Conservation (phyloP, 2,888 invertebrate species). For the Meteorus colon region DNA sequence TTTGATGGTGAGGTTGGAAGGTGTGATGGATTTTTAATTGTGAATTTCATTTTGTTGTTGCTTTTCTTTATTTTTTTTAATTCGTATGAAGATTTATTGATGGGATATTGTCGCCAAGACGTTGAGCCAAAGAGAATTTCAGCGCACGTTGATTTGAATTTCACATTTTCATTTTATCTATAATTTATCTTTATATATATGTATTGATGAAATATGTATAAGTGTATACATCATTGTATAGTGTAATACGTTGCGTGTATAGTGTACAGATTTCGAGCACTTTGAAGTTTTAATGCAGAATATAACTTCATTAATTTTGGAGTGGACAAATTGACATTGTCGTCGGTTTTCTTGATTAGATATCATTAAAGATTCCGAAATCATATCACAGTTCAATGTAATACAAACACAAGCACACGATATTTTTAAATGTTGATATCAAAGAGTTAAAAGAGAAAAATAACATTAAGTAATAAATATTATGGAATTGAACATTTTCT, state of each 20-base stretch:
- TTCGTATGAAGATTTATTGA: neutral
- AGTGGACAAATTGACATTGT: neutral
- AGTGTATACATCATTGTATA: constrained; percentile 1
- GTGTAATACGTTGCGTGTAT: constrained; percentile 23
- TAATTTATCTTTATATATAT: neutral
- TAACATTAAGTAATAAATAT: neutral
- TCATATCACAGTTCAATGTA: neutral
- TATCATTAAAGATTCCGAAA: neutral
- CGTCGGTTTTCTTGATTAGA: neutral
- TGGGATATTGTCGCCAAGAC: constrained; percentile 1
- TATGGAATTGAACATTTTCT: neutral
- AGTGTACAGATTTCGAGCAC: constrained; percentile 28
- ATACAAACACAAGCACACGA: neutral
- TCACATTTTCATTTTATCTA: neutral
- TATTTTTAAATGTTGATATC: neutral
- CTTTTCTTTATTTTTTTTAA: neutral
- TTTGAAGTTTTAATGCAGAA: neutral
- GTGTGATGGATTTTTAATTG: neutral
- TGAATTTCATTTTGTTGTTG: neutral
- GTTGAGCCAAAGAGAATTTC: constrained; percentile 24
- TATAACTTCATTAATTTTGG: neutral
- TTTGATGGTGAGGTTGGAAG: neutral
- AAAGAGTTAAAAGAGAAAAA: neutral
- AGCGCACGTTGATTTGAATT: constrained; percentile 9
- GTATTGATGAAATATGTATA: neutral